Evolutionary conservation across 2,113 vertebrate genomes (phyloP), one percentile per base, ranked within the genome.

Genomic region (Python bivittatus): DNA sequence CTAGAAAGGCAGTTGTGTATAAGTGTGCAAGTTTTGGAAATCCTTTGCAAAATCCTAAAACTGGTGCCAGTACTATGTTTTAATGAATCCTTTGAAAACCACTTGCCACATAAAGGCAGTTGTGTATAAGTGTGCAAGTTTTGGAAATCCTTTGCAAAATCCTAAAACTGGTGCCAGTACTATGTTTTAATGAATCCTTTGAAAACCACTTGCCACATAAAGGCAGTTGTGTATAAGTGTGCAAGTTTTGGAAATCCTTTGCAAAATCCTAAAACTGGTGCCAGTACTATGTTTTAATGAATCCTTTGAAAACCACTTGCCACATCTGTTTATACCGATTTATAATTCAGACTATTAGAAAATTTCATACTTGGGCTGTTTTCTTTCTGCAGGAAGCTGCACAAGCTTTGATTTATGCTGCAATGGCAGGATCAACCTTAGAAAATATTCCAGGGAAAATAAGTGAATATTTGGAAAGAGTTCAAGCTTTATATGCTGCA

Each of bases 391-490:
- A 98, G 98, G 98, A 98, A 96, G 99, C 99, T 91, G 99, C 99
- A 57, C 99, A 99, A 96, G 99, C 99, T 88, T 98, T 99, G 90
- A 99, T 99, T 95, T 99, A 99, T 95, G 99, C 99, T 92, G 98
- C 98, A 56, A 99, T 99, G 99, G 99, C 99, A 93, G 99, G 99
- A 86, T 99, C 99, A 92, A 99, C 98, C 91, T 97, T 99, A 94
- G 99, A 99, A 84, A 98, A 97, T 89, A 99, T 99, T 96, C 99
- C 99, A 97, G 98, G 98, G 90, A 99, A 99, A 97, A 99, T 99
- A 95, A 99, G 98, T 91, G 99, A 99, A 54, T 99, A 99, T 94
- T 93, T 99, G 97, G 98, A 99, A 93, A 98, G 99, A 92, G 99
- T 99, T 91, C 98, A 99, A 94, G 98, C 99, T 95, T 98, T 99